Conservation (phyloP, 2,888 invertebrate genomes). For the Chrysolina haemoptera region DNA sequence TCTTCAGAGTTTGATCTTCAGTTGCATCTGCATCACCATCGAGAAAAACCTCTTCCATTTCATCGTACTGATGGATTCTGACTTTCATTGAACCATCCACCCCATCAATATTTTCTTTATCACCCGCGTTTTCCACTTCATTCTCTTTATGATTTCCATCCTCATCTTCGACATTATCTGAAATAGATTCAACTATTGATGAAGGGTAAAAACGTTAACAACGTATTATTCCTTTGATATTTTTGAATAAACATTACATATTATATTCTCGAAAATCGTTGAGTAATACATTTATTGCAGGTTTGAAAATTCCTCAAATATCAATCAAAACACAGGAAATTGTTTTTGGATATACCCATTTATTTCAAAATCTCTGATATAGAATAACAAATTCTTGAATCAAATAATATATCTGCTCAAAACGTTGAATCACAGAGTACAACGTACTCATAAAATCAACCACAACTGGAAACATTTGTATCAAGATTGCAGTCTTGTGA, state of each 20-base stretch:
- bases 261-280: background rate
- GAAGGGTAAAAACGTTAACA: no score
- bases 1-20: constrained; percentile 48
- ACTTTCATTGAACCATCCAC: constrained; percentile 33
- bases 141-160: background rate
- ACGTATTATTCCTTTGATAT: no score
- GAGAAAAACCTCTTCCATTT: constrained; percentile 41
- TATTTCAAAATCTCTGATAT: constrained; percentile 37
- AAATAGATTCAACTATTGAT: background rate
- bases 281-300: background rate
- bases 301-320: no score
- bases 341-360: background rate
- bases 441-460: constrained; percentile 59
- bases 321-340: background rate
- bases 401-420: constrained; percentile 47
- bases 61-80: constrained; percentile 36
- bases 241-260: no score
- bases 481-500: constrained; percentile 60
- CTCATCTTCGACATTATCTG: background rate
- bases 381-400: constrained; percentile 43
- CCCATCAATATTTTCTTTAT: constrained; percentile 29
- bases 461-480: constrained; percentile 62
- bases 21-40: constrained; percentile 38
- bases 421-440: constrained; percentile 57
- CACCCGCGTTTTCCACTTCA: background rate